These are phyloP conservation scores for Enteromius mattozi DNA, from an alignment of 2,797 vertebrate genomes.

Conservation along the genomic window DNA sequence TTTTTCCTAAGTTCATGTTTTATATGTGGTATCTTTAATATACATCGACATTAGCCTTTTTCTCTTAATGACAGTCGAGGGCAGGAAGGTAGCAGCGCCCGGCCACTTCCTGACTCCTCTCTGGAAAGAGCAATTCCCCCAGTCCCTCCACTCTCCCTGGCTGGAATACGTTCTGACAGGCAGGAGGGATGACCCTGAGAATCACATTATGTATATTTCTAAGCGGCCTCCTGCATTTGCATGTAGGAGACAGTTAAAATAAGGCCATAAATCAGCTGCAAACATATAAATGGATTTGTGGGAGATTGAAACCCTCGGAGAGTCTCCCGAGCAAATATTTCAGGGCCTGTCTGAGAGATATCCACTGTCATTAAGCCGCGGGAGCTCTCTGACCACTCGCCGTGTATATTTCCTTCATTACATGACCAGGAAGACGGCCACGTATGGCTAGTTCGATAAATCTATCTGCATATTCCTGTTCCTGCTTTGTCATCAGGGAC, in stretches of 20 bases:
- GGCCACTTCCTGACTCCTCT: constrained; percentile 62
- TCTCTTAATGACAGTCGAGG: constrained; percentile 68
- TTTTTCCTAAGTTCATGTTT: not conserved
- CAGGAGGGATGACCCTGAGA: constrained; percentile 83
- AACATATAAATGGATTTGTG: constrained; percentile 83
- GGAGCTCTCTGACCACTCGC: constrained; percentile 75
- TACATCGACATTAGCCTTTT: constrained; percentile 64
- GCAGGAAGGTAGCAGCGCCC: constrained; percentile 58
- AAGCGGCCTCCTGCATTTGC: constrained; percentile 76
- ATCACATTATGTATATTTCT: constrained; percentile 84
- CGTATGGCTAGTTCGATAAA: constrained; percentile 74
- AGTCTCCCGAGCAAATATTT: constrained; percentile 81
- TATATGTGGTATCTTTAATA: constrained; percentile 3
- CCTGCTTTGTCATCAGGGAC: constrained; percentile 65
- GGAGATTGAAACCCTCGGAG: constrained; percentile 80
- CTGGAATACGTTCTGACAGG: constrained; percentile 73
- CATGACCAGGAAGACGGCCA: constrained; percentile 67
- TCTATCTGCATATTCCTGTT: constrained; percentile 73
- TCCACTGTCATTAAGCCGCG: constrained; percentile 77
- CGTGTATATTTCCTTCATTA: constrained; percentile 77
- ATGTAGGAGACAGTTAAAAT: constrained; percentile 85
- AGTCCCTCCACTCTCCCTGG: constrained; percentile 65
- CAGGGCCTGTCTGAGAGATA: constrained; percentile 71
- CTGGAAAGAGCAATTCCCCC: constrained; percentile 68
- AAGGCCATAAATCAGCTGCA: constrained; percentile 83